Evolutionary conservation across 2,888 invertebrate genomes (phyloP).

Genomic region (Aleiodes testaceus): DNA sequence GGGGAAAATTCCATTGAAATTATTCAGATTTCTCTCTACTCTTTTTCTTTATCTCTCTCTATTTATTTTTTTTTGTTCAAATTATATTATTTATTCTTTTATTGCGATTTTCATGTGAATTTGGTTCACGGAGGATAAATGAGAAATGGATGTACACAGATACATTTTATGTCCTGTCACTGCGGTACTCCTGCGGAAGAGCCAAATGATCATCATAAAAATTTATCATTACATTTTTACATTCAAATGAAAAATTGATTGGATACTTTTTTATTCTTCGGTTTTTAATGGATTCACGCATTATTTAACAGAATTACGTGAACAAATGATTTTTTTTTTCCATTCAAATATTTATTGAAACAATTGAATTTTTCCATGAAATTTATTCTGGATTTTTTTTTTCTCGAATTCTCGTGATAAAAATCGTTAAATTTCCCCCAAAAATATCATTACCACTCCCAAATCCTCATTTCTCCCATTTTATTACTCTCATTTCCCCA

Average conservation of each 20-base stretch:
- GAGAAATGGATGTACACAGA: constrained; percentile 3
- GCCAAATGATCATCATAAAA: constrained; percentile 37
- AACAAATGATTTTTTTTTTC: too few species aligned
- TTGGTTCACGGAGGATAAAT: too few species aligned
- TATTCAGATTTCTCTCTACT: not conserved
- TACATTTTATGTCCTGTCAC: constrained; percentile 30
- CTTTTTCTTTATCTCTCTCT: not conserved
- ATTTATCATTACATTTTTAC: constrained; percentile 29
- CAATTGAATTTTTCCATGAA: too few species aligned
- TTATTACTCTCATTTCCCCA: not conserved
- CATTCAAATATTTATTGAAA: too few species aligned
- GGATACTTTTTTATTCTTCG: too few species aligned
- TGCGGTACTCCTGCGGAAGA: constrained; percentile 33
- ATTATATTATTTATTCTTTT: constrained; percentile 11
- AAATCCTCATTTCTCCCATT: constrained; percentile 6
- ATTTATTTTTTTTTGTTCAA: not conserved
- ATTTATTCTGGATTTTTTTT: too few species aligned
- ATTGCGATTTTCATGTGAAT: constrained; percentile 7
- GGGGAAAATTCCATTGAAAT: constrained; percentile 10
- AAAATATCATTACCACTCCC: constrained; percentile 7
- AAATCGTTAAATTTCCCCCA: constrained; percentile 37
- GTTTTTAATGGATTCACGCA: too few species aligned
- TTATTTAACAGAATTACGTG: too few species aligned
- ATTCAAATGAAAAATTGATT: constrained; percentile 20
- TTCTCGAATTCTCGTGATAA: too few species aligned